Conservation (phyloP, 1,140 invertebrate genomes). For the Geopemphigus sp. region DNA sequence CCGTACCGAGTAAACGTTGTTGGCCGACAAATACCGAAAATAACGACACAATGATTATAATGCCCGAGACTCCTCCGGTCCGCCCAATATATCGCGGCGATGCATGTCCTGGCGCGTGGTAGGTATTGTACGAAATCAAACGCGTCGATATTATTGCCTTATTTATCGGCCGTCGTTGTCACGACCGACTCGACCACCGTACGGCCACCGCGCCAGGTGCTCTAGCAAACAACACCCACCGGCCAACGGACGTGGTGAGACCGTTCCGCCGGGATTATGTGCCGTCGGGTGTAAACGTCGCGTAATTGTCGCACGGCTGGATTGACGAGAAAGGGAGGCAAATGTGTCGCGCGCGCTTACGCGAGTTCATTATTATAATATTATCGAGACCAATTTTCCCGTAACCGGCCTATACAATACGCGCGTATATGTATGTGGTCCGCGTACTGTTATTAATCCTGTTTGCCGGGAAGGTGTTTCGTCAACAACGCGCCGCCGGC, state of each 20-base stretch:
- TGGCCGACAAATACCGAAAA: slow-evolving; percentile 10
- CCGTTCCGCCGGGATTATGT: slow-evolving; percentile 22
- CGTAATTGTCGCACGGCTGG: not conserved
- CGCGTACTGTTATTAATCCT: not conserved
- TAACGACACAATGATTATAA: slow-evolving; percentile 1
- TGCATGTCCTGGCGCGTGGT: too few species aligned
- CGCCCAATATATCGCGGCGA: too few species aligned
- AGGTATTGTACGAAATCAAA: not conserved
- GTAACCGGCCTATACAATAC: too few species aligned
- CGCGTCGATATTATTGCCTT: not conserved
- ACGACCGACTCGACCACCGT: not conserved
- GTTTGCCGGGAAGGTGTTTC: not conserved
- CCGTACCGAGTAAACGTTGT: slow-evolving; percentile 14
- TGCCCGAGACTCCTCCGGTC: too few species aligned
- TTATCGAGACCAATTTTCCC: too few species aligned
- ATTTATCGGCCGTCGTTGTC: not conserved
- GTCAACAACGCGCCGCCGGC: not conserved
- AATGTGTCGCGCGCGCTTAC: not conserved
- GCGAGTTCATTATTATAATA: slow-evolving; percentile 11
- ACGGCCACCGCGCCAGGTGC: not conserved
- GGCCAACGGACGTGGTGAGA: not conserved
- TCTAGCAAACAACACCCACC: slow-evolving; percentile 7
- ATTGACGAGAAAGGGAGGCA: not conserved
- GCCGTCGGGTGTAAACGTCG: slow-evolving; percentile 1
- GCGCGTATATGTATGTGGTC: not conserved